These are phyloP conservation scores for Coreius guichenoti DNA, from an alignment of 2,797 vertebrate species.

Conservation along the genomic window DNA sequence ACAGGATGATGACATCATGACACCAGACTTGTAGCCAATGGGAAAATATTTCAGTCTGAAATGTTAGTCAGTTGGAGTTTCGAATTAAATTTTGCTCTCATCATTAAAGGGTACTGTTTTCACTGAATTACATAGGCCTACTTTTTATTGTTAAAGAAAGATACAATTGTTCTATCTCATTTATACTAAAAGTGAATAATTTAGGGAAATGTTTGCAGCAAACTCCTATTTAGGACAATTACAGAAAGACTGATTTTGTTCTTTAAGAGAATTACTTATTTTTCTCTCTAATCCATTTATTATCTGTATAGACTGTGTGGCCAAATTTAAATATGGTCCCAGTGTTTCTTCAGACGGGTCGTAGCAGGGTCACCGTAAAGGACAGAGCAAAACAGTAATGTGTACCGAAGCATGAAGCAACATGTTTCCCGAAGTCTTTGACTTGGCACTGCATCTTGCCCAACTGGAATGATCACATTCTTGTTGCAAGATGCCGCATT, in stretches of 20 bases:
- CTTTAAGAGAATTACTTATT: neutral
- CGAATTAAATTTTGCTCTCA: neutral
- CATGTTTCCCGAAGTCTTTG: slow-evolving; percentile 7
- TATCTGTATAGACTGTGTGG: slow-evolving; percentile 5
- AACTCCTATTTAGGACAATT: neutral
- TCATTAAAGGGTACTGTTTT: neutral
- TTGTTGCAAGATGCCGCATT: neutral
- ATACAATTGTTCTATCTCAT: neutral
- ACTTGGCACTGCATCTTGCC: slow-evolving; percentile 23
- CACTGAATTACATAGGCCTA: neutral
- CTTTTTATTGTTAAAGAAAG: neutral
- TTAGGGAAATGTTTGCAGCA: neutral
- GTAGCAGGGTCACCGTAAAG: slow-evolving; percentile 15
- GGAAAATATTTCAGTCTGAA: neutral
- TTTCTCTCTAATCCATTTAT: neutral
- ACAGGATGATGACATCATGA: neutral
- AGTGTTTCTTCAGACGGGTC: slow-evolving; percentile 8
- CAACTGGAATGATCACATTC: slow-evolving; percentile 50
- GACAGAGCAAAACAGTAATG: slow-evolving; percentile 27
- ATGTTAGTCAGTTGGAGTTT: neutral
- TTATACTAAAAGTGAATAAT: neutral
- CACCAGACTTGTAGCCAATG: neutral
- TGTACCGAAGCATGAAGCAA: slow-evolving; percentile 17
- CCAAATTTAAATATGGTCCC: neutral
- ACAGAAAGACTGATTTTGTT: neutral